Evolutionary conservation across 1,140 invertebrate genomes (phyloP).

Genomic region (Lordiphosa mommai): DNA sequence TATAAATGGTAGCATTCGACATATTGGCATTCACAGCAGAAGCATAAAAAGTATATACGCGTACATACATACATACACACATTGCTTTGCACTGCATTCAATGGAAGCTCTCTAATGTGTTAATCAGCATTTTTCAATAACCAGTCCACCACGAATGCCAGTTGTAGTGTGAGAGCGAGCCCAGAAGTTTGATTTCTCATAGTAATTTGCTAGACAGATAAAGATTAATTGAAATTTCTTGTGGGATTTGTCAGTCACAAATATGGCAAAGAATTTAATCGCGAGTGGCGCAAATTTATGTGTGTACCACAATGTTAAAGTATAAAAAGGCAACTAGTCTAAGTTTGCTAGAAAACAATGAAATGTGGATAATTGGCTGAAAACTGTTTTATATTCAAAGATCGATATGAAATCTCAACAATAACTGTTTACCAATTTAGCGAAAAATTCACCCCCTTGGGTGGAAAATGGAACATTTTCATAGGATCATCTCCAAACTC

Average conservation of each 20-base stretch:
- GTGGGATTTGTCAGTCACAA: slow-evolving; percentile 43
- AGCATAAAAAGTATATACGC: slow-evolving; percentile 35
- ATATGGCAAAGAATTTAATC: slow-evolving; percentile 33
- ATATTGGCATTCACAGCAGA: slow-evolving; percentile 65
- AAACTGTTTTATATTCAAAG: too few relatives aligned
- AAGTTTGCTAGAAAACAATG: too few relatives aligned
- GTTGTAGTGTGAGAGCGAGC: slow-evolving; percentile 10
- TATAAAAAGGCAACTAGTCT: slow-evolving; percentile 14
- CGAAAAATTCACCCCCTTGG: too few relatives aligned
- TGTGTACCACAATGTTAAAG: slow-evolving; percentile 1
- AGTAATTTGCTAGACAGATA: slow-evolving; percentile 12
- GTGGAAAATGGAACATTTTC: too few relatives aligned
- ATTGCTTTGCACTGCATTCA: slow-evolving; percentile 32
- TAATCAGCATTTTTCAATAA: slow-evolving; percentile 77
- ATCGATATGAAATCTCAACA: too few relatives aligned
- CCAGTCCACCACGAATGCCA: slow-evolving; percentile 32
- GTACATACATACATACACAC: slow-evolving; percentile 4
- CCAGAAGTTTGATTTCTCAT: slow-evolving; percentile 3
- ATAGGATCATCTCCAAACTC: too few relatives aligned
- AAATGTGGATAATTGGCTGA: too few relatives aligned
- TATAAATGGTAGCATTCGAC: slow-evolving; percentile 79
- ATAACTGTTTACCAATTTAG: too few relatives aligned
- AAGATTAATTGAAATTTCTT: slow-evolving; percentile 56
- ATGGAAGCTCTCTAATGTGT: slow-evolving; percentile 66
- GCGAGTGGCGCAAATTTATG: too few relatives aligned